phyloP scores from a whole-genome alignment of 2,113 vertebrate species.

The Megaptera novaeangliae region DNA sequence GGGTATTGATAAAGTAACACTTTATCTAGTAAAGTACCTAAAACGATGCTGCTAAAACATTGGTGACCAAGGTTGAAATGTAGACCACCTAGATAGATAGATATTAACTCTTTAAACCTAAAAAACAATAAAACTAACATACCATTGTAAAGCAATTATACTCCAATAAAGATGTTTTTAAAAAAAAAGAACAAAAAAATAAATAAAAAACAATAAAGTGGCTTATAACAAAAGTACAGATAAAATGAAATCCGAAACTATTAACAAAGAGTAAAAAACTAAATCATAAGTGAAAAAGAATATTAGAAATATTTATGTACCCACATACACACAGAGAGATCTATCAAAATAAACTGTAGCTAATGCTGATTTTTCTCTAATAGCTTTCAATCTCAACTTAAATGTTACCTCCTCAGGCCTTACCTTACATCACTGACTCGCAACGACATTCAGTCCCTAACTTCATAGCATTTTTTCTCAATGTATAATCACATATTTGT shows the following conservation, averaged over 20 bases:
- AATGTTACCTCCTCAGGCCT: not conserved
- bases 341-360: not conserved
- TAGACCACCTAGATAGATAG: not conserved
- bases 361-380: conserved; percentile 7
- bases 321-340: not conserved
- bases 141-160: no score
- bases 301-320: not conserved
- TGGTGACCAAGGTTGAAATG: not conserved
- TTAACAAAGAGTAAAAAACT: not conserved
- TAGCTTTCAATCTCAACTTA: conserved; percentile 7
- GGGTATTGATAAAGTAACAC: not conserved
- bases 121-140: not conserved
- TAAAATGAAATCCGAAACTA: conserved; percentile 33
- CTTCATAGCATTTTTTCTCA: not conserved
- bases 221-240: not conserved
- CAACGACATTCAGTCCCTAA: not conserved
- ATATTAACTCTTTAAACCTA: not conserved
- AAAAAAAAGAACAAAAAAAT: no score
- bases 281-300: not conserved
- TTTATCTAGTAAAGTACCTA: not conserved
- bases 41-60: not conserved
- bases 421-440: not conserved
- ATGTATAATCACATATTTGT: not conserved
- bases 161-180: no score
- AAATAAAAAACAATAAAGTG: not conserved